phyloP scores from a whole-genome alignment of 2,113 vertebrate genomes.

The Terrapene triunguis region DNA sequence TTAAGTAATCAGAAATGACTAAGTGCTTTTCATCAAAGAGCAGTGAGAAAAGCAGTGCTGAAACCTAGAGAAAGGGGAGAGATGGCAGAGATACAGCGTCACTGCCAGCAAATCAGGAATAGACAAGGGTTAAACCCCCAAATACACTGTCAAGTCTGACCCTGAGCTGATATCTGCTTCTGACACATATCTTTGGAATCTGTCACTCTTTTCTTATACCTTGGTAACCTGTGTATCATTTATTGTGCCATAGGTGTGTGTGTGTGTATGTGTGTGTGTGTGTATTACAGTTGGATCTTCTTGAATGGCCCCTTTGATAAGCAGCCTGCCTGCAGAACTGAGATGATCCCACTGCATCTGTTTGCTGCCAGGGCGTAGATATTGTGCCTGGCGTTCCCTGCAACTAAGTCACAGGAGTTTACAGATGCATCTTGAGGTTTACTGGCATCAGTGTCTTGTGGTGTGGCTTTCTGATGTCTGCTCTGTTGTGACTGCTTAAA shows the following conservation, averaged over 20 bases:
- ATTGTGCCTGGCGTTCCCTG: neutral
- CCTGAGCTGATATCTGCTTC: neutral
- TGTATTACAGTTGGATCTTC: neutral
- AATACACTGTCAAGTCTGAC: neutral
- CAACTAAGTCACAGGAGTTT: neutral
- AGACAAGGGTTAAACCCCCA: neutral
- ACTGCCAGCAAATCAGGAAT: neutral
- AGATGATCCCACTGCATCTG: neutral
- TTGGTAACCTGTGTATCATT: neutral
- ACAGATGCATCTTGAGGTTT: neutral
- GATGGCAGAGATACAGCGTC: neutral
- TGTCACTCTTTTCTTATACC: neutral
- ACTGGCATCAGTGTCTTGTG: neutral
- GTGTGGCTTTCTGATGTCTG: neutral
- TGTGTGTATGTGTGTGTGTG: neutral
- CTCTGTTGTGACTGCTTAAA: neutral
- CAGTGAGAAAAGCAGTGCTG: neutral
- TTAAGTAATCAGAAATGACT: neutral
- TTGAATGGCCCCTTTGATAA: neutral
- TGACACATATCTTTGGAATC: neutral
- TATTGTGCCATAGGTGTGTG: neutral
- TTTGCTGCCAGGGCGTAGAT: neutral
- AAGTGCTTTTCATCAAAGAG: neutral
- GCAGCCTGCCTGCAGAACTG: neutral
- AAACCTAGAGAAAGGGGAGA: neutral